Conservation (phyloP, 2,113 vertebrate genomes). For the Dissostichus mawsoni region DNA sequence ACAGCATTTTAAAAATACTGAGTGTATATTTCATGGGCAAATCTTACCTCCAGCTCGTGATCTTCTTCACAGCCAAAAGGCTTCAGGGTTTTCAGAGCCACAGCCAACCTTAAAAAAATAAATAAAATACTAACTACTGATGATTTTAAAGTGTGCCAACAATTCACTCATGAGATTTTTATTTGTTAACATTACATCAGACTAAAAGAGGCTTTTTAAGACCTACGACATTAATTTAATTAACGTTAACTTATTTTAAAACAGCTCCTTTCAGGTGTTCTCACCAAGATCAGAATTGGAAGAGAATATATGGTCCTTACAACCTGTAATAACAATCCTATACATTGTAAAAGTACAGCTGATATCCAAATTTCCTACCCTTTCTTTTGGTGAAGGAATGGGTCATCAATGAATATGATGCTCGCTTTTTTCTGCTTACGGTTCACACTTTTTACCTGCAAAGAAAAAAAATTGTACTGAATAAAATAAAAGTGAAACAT, state of each 20-base stretch:
- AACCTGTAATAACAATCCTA: not conserved
- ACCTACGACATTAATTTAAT: too few relatives aligned
- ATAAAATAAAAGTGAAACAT: not conserved
- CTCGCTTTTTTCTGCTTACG: slow-evolving; percentile 87
- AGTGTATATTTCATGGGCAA: not conserved
- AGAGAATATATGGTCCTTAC: not conserved
- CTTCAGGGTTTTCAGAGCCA: slow-evolving; percentile 88
- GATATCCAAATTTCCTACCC: slow-evolving; percentile 81
- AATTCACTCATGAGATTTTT: not conserved
- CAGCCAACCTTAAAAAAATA: slow-evolving; percentile 82
- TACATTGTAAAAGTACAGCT: not conserved
- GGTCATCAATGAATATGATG: slow-evolving; percentile 88
- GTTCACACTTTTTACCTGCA: slow-evolving; percentile 89
- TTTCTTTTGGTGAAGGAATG: slow-evolving; percentile 75
- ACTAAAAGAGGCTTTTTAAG: not conserved
- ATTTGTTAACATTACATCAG: not conserved
- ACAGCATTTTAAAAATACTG: not conserved
- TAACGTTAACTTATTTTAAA: not conserved
- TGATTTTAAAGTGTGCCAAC: not conserved
- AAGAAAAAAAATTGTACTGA: slow-evolving; percentile 2
- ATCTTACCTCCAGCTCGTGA: slow-evolving; percentile 87
- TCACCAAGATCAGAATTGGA: not conserved
- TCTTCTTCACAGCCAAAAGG: slow-evolving; percentile 92
- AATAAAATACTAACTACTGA: slow-evolving; percentile 3
- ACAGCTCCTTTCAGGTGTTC: not conserved